Conservation (phyloP, 2,888 invertebrate genomes). For the Drosophila neonasuta region DNA sequence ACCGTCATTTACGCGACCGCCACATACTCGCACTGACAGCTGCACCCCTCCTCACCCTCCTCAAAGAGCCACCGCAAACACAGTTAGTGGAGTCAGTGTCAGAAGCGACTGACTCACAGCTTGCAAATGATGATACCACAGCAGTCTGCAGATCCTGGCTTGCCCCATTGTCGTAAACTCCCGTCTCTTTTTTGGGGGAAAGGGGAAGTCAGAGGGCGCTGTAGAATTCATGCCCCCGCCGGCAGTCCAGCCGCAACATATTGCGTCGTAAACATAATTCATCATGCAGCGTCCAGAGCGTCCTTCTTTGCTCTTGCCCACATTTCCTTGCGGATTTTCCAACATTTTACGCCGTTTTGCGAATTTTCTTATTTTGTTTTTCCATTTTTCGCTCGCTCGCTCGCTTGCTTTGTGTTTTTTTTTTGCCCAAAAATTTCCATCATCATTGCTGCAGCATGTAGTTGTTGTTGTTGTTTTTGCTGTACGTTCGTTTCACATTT, state of each 20-base stretch:
- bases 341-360: conserved; percentile 71
- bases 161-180: conserved; percentile 68
- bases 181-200: conserved; percentile 19
- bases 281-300: conserved; percentile 64
- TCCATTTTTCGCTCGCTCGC: conserved; percentile 1
- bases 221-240: conserved; percentile 21
- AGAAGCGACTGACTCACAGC: conserved; percentile 65
- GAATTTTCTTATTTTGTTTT: conserved; percentile 54
- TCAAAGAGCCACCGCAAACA: conserved; percentile 9
- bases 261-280: conserved; percentile 78
- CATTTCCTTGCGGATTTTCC: conserved; percentile 72
- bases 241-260: conserved; percentile 67
- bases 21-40: conserved; percentile 25
- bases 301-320: conserved; percentile 34
- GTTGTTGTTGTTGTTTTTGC: conserved; percentile 18
- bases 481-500: conserved; percentile 67
- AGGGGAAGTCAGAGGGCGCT: not conserved
- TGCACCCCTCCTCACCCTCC: not conserved
- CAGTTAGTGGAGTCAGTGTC: conserved; percentile 19
- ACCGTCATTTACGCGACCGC: conserved; percentile 63
- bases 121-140: conserved; percentile 65
- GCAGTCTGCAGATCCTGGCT: conserved; percentile 26
- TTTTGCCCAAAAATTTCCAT: conserved; percentile 57
- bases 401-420: conserved; percentile 19
- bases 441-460: conserved; percentile 45